Evolutionary conservation across 23 tunicate genomes (phyloP).

Genomic region (Diplosoma virens): DNA sequence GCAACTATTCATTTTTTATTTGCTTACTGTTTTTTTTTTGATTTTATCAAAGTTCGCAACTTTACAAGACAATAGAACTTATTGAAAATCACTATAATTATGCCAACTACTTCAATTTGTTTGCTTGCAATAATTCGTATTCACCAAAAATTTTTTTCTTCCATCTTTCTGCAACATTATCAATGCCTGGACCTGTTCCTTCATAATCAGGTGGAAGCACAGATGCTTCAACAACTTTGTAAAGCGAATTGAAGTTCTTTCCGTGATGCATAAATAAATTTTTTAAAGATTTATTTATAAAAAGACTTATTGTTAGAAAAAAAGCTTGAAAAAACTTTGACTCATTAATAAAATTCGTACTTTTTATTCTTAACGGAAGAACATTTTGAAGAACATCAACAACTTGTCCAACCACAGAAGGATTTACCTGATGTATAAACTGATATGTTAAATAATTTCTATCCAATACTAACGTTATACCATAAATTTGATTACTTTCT

Average conservation of each 20-base stretch:
- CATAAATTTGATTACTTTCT: constrained; percentile 71
- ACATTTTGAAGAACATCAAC: constrained; percentile 61
- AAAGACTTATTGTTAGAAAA: constrained; percentile 64
- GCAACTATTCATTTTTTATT: no score
- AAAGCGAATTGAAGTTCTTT: constrained; percentile 22
- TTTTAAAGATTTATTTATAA: constrained; percentile 63
- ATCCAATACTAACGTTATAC: constrained; percentile 72
- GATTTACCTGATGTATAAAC: constrained; percentile 62
- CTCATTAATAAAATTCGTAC: constrained; percentile 61
- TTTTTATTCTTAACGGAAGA: constrained; percentile 71
- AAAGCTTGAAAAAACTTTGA: constrained; percentile 54
- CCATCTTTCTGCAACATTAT: no score
- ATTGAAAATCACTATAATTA: no score
- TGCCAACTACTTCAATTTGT: no score
- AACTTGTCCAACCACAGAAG: constrained; percentile 54
- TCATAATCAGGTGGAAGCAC: constrained; percentile 33
- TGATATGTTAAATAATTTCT: constrained; percentile 24
- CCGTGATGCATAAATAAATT: constrained; percentile 58
- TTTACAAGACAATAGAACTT: no score
- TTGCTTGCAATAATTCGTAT: no score
- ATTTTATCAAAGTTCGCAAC: no score
- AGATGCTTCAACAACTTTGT: constrained; percentile 31
- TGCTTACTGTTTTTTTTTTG: no score
- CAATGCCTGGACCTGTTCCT: no score
- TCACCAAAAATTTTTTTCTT: no score